phyloP scores from a whole-genome alignment of 2,888 invertebrate genomes.

The Meiosimyza platycephala region DNA sequence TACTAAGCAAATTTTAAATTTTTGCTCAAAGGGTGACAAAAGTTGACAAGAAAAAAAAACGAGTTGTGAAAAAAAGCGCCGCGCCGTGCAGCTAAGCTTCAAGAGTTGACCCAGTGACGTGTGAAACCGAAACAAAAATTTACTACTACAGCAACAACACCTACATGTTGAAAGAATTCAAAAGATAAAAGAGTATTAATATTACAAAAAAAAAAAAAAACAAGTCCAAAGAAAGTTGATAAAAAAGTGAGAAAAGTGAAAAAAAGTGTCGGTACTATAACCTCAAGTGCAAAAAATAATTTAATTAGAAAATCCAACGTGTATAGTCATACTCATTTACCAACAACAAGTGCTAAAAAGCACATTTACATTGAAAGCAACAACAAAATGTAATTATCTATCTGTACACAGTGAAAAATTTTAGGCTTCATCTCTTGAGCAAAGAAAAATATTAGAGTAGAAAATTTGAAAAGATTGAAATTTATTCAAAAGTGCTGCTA shows the following conservation, averaged over 20 bases:
- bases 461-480: no score
- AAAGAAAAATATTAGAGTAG: no score
- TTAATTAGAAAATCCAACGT: slow-evolving; percentile 41
- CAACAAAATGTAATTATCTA: no score
- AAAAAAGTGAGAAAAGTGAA: slow-evolving; percentile 47
- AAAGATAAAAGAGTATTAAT: neutral
- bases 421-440: no score
- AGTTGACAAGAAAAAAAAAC: neutral
- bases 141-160: slow-evolving; percentile 8
- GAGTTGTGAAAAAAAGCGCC: neutral
- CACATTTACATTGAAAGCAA: no score
- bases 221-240: slow-evolving; percentile 32
- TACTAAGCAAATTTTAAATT: neutral
- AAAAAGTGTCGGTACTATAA: slow-evolving; percentile 16
- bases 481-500: no score
- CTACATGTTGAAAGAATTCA: slow-evolving; percentile 26
- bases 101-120: slow-evolving; percentile 28
- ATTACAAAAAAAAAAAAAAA: slow-evolving; percentile 36
- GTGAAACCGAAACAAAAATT: slow-evolving; percentile 1
- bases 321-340: slow-evolving; percentile 32
- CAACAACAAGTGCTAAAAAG: neutral
- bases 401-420: no score
- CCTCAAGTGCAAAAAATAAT: slow-evolving; percentile 44
- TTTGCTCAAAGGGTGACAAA: neutral
- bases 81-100: slow-evolving; percentile 15